Percentiles rank a stretch among this genome's conserved stretches.
phyloP scores from a whole-genome alignment of 2,888 invertebrate genomes.

The Andrena fulva region DNA sequence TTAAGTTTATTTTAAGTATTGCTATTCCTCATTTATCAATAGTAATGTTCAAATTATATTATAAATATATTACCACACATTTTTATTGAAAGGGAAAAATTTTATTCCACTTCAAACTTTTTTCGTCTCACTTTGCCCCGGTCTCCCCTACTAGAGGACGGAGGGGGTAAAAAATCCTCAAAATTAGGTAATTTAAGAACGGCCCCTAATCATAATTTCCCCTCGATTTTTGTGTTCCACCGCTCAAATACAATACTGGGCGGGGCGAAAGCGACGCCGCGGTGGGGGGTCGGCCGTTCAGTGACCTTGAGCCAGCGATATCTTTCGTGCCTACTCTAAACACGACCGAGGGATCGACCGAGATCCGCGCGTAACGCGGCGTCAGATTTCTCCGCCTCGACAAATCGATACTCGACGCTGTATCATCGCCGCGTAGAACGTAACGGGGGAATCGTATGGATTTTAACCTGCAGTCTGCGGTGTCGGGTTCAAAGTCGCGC shows the following conservation, averaged over 20 bases:
- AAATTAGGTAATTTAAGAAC: no score
- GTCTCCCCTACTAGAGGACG: no score
- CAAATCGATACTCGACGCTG: constrained; percentile 39
- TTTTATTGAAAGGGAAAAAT: no score
- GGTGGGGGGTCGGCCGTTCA: background rate
- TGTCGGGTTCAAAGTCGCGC: constrained; percentile 61
- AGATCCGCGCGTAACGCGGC: constrained; percentile 25
- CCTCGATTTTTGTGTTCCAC: background rate
- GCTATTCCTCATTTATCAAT: no score
- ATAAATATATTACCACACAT: no score
- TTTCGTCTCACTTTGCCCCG: no score
- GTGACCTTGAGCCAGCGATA: constrained; percentile 1
- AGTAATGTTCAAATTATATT: no score
- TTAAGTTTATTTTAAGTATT: no score
- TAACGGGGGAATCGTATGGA: constrained; percentile 43
- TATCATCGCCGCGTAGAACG: constrained; percentile 33
- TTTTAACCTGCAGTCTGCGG: constrained; percentile 41
- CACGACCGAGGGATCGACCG: background rate
- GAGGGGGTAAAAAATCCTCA: no score
- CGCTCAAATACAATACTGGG: background rate
- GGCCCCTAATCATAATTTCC: background rate
- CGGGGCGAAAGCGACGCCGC: background rate
- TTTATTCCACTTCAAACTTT: no score
- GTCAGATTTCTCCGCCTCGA: constrained; percentile 33
- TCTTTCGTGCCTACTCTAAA: background rate